Conservation (phyloP, 30 jellyfish, hydroid and myxozoan species). For the Catostylus mosaicus region DNA sequence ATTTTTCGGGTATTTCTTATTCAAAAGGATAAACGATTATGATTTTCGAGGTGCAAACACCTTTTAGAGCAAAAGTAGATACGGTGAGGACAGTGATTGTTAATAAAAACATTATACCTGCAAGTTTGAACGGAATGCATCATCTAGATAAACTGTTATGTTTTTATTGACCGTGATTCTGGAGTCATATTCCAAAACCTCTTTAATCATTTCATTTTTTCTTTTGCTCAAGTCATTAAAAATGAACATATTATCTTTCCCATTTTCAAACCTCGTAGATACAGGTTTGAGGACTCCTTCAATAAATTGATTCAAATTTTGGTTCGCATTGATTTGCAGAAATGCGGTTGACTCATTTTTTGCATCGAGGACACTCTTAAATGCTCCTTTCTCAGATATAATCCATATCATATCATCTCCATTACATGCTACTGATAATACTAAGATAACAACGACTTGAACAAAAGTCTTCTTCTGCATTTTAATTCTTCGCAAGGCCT, state of each 20-base stretch:
- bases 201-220: neutral
- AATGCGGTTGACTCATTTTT: neutral
- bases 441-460: too few species aligned
- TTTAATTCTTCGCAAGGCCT: too few species aligned
- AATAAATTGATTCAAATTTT: neutral
- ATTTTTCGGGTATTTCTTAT: too few species aligned
- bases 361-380: neutral
- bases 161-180: neutral
- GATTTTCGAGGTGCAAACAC: too few species aligned
- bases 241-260: neutral
- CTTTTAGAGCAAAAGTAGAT: too few species aligned
- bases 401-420: neutral
- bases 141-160: neutral
- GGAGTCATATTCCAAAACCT: neutral
- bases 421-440: neutral
- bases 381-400: neutral
- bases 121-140: neutral
- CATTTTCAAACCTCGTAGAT: neutral
- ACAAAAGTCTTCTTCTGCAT: too few species aligned
- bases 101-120: neutral
- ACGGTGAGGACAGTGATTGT: too few species aligned
- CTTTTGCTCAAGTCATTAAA: neutral
- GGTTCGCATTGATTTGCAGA: neutral
- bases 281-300: neutral
- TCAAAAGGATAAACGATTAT: too few species aligned